Evolutionary conservation across 2,797 vertebrate genomes (phyloP), one percentile per base, ranked within the genome.

Genomic region (Sylvia borin): DNA sequence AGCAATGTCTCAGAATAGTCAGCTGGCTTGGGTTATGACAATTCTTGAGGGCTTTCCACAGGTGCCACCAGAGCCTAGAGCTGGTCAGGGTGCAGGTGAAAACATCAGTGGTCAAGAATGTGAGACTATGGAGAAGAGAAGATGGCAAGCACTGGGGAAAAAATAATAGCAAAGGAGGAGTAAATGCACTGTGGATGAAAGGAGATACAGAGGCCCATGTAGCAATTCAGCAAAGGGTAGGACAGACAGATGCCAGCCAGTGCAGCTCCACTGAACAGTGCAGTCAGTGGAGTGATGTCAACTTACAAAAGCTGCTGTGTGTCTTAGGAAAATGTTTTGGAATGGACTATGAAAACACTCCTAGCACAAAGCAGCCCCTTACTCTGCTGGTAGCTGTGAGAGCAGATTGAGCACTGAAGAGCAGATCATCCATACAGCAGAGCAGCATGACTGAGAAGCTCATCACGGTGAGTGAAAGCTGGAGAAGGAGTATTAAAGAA

Each of bases 201-300:
- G 9, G 7, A 64, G 5, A 17, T 11, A 29, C 50, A 91, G 61
- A n/a, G 40, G 5, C 3, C 16, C 0, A 0, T 50, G 55, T 40
- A 60, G 15, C 20, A 51, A 8, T 31, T 12, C 3, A 34, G 26
- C 36, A 60, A 55, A 55, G 29, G 22, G 6, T 14, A 53, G 32
- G 48, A 54, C 53, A 81, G 42, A 22, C 25, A n/a, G 42, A 64
- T 45, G 26, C 6, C 54, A 53, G 0, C 21, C 42, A 22, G 32
- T 31, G 29, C 36, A 47, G 15, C 24, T 26, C 12, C 20, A 10
- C 18, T 81, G n/a, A 16, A 34, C 22, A 38, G 9, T n/a, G 21
- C 26, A 61, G 11, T 29, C 40, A 54, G 31, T 10, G 22, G 12
- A 60, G 22, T 21, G 29, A 16, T 5, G 4, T 45, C 64, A 57